Evolutionary conservation across 2,113 vertebrate genomes (phyloP), one percentile per base, ranked within the genome.

Genomic region (Thamnophis sirtalis): DNA sequence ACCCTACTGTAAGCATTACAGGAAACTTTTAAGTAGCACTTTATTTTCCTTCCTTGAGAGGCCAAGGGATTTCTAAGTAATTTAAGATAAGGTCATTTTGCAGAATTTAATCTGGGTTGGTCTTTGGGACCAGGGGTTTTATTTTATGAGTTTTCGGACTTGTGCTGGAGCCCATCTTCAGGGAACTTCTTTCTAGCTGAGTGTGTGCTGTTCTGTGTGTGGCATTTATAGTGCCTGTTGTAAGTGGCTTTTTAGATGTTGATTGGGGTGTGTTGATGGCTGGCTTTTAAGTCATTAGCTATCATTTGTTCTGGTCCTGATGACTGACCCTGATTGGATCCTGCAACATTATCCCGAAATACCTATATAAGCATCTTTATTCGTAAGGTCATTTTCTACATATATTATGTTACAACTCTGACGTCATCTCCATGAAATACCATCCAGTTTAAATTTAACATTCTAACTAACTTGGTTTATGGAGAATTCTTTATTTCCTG

Each of bases 11-110:
- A 97, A 96, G 95, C 96, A 97, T 97, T 97, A 97, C 97, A 97
- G 97, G 97, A 98, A 98, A 97, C 96, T 90, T 90, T 96, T 95
- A 87, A 96, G 94, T 95, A 97, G 97, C 95, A 95, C 96, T 97
- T 97, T 98, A 97, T 97, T 97, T 97, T 97, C 95, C 96, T 98
- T 98, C 96, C 96, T 95, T 92, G 54, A 33, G 93, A 94, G 95
- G 95, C 93, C 92, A 91, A 3, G 38, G 93, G 94, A 97, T 94
- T 95, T 95, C 8, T 63, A 86, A 95, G 95, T 95, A 96, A 95
- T 94, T 96, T 94, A 49, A 89, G 88, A 93, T 89, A 95, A 94
- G 93, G 94, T 97, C 96, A 96, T 94, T 95, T 96, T 96, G 63
- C 5, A 68, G n/a, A 28, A 33, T 68, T 28, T 28, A 68, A 68